phyloP scores from a whole-genome alignment of 2,888 invertebrate genomes.

The Leucania comma region DNA sequence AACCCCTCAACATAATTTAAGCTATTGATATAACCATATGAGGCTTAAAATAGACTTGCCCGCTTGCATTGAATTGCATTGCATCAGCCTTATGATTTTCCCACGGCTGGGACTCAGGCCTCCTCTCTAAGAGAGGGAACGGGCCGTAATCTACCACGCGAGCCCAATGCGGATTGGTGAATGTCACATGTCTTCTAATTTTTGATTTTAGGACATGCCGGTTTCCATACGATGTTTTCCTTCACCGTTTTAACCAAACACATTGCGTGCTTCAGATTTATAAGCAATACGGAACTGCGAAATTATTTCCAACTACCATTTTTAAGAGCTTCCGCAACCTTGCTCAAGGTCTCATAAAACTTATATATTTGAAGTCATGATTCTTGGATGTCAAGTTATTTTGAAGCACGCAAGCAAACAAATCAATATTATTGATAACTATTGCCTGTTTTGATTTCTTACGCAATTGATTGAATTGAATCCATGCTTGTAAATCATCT shows the following conservation, averaged over 20 bases:
- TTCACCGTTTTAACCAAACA: conserved; percentile 8
- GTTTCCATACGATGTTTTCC: too few relatives aligned
- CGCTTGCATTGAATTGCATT: too few relatives aligned
- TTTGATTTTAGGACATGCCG: too few relatives aligned
- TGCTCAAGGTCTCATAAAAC: conserved; percentile 14
- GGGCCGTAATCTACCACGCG: too few relatives aligned
- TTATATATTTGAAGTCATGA: conserved; percentile 4
- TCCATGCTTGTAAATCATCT: conserved; percentile 6
- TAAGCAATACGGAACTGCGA: conserved; percentile 12
- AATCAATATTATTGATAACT: conserved; percentile 33
- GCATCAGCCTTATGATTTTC: too few relatives aligned
- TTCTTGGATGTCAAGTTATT: conserved; percentile 8
- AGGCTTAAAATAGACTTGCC: conserved; percentile 18
- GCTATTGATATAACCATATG: neutral
- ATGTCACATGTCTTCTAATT: too few relatives aligned
- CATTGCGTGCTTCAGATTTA: conserved; percentile 38
- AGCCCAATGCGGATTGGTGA: too few relatives aligned
- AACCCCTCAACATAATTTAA: neutral
- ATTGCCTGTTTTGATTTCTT: conserved; percentile 7
- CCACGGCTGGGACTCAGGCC: too few relatives aligned
- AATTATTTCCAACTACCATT: conserved; percentile 18
- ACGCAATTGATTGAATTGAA: conserved; percentile 25
- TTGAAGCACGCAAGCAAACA: conserved; percentile 26
- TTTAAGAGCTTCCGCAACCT: conserved; percentile 2
- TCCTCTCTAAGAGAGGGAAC: too few relatives aligned